Percentiles rank a stretch among this genome's conserved stretches.
Conservation (phyloP, 2,888 invertebrate genomes). For the Oligia fasciuncula region DNA sequence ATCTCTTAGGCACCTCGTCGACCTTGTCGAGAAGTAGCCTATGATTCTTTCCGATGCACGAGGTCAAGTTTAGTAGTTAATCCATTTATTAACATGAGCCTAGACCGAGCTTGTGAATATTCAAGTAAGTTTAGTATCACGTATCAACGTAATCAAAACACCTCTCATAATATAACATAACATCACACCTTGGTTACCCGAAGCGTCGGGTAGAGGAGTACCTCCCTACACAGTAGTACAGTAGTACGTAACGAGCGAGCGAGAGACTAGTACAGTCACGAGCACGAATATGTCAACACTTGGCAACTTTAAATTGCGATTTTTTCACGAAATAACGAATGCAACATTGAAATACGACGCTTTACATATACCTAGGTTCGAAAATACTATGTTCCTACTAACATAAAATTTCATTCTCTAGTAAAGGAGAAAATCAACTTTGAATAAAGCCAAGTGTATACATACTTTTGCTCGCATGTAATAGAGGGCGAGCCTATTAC, state of each 20-base stretch:
- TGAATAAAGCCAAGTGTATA: too few relatives aligned
- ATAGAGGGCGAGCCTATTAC: background rate
- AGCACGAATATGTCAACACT: too few relatives aligned
- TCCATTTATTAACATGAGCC: background rate
- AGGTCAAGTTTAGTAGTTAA: background rate
- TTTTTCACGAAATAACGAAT: too few relatives aligned
- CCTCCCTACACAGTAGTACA: too few relatives aligned
- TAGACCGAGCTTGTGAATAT: background rate
- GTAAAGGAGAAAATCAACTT: too few relatives aligned
- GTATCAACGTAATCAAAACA: conserved; percentile 24
- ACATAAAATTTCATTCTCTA: too few relatives aligned
- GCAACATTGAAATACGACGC: too few relatives aligned
- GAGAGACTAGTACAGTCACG: background rate
- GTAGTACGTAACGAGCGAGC: too few relatives aligned
- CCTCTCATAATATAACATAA: background rate
- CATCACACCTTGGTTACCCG: background rate
- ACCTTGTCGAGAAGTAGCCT: background rate
- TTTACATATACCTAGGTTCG: too few relatives aligned
- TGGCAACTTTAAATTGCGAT: too few relatives aligned
- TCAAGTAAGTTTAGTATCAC: background rate
- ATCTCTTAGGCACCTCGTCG: too few relatives aligned
- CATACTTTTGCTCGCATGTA: background rate
- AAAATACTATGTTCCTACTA: too few relatives aligned
- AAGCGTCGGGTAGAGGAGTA: background rate
- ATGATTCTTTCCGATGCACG: background rate